These are phyloP conservation scores for Seira ritae DNA, from an alignment of 2,888 invertebrate species.

Conservation along the genomic window DNA sequence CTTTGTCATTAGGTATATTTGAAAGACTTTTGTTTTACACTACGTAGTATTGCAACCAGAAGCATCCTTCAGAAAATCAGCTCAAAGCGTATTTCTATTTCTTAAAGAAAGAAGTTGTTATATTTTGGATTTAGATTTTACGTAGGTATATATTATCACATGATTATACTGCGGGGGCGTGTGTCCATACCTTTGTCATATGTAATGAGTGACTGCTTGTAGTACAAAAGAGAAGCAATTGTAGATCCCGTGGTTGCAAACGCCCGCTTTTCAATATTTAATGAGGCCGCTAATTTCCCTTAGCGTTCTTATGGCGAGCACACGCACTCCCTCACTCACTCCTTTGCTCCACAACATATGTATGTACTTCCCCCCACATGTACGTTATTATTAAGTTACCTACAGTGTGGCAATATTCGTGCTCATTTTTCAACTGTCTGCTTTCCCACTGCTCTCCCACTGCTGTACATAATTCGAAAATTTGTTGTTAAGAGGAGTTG, in stretches of 20 bases:
- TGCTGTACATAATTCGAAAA: conserved; percentile 14
- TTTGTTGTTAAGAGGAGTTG: neutral
- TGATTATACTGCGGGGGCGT: no score
- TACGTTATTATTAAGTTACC: conserved; percentile 1
- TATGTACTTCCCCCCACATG: neutral
- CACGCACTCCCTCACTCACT: neutral
- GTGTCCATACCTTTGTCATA: conserved; percentile 23
- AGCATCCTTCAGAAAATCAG: no score
- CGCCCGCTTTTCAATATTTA: conserved; percentile 67
- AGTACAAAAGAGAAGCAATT: conserved; percentile 25
- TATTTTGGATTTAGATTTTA: no score
- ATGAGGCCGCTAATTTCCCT: conserved; percentile 63
- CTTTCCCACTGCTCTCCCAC: neutral
- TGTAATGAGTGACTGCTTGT: conserved; percentile 16
- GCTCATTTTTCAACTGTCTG: conserved; percentile 18
- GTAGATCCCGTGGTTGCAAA: conserved; percentile 21
- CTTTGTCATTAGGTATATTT: no score
- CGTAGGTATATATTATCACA: no score
- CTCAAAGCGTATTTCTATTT: no score
- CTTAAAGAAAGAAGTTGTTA: no score
- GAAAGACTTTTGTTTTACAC: no score
- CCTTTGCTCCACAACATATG: neutral
- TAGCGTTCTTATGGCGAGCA: neutral
- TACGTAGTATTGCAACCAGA: no score
- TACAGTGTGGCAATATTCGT: neutral